phyloP scores from a whole-genome alignment of 2,113 vertebrate species.

The Glaucomys volans region DNA sequence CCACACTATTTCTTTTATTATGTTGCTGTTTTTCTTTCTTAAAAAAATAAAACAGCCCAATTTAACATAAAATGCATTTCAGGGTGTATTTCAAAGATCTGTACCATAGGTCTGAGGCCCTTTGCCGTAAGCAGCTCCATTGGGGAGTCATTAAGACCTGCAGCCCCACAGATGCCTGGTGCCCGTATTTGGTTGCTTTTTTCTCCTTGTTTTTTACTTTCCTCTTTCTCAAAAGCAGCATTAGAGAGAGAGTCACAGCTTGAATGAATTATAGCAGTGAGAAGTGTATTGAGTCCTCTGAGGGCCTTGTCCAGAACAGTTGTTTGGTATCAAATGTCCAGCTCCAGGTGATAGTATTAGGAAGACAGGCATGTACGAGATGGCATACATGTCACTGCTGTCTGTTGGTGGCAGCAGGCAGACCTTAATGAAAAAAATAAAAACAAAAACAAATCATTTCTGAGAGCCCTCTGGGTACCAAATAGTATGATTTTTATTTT shows the following conservation, averaged over 20 bases:
- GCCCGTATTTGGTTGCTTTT: neutral
- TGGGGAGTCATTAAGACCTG: neutral
- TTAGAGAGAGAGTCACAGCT: conserved; percentile 30
- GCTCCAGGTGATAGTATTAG: conserved; percentile 70
- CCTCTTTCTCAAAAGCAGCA: conserved; percentile 26
- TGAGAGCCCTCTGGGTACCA: neutral
- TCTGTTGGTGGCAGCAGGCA: conserved; percentile 60
- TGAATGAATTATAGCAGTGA: conserved; percentile 52
- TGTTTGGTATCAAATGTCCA: conserved; percentile 56
- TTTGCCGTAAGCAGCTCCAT: conserved; percentile 7
- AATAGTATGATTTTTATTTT: neutral
- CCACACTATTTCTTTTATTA: conserved; percentile 72
- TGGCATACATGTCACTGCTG: conserved; percentile 55
- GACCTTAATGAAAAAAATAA: conserved; percentile 74
- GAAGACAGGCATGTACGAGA: conserved; percentile 57
- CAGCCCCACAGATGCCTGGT: neutral
- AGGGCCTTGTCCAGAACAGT: conserved; percentile 40
- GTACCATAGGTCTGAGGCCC: conserved; percentile 59
- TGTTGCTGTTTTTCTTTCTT: conserved; percentile 58
- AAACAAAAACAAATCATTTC: conserved; percentile 13
- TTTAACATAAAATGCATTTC: conserved; percentile 55
- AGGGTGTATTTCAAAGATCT: conserved; percentile 60
- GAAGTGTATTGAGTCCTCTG: conserved; percentile 70
- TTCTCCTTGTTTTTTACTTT: neutral
- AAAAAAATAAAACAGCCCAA: neutral